phyloP scores from a whole-genome alignment of 1,140 invertebrate species.

The Brachionus asplanchnoidis region DNA sequence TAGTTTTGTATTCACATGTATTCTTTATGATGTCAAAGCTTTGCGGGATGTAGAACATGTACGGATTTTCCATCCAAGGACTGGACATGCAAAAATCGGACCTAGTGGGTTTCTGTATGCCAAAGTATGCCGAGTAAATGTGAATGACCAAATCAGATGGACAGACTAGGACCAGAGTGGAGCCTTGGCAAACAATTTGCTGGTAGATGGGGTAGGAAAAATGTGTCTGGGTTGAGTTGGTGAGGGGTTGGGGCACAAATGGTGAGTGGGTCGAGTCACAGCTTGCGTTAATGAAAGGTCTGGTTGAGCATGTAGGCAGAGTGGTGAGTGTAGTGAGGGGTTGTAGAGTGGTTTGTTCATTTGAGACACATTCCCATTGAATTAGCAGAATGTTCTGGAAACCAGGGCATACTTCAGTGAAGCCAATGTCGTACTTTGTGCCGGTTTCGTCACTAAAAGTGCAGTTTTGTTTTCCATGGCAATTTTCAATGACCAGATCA shows the following conservation, averaged over 20 bases:
- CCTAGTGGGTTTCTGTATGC: neutral
- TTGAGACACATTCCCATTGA: slow-evolving; percentile 30
- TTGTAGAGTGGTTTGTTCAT: neutral
- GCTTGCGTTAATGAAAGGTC: neutral
- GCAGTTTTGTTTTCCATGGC: slow-evolving; percentile 11
- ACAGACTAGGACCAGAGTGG: neutral
- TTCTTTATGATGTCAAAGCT: neutral
- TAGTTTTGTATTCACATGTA: slow-evolving; percentile 8
- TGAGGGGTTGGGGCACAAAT: neutral
- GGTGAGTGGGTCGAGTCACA: neutral
- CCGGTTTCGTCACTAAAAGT: neutral
- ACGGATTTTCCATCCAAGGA: neutral
- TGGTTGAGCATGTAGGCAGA: neutral
- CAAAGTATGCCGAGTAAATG: slow-evolving; percentile 28
- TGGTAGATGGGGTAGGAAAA: slow-evolving; percentile 12
- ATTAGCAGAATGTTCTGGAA: slow-evolving; percentile 23
- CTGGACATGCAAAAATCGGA: neutral
- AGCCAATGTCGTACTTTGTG: slow-evolving; percentile 2
- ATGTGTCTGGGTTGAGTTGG: neutral
- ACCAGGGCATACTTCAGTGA: slow-evolving; percentile 18
- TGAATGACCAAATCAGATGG: slow-evolving; percentile 1
- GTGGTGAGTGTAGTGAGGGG: neutral
- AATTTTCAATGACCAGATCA: neutral
- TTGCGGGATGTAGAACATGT: neutral
- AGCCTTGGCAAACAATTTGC: slow-evolving; percentile 36